Conservation (phyloP, 2,888 invertebrate species). For the Trachelus stipa region DNA sequence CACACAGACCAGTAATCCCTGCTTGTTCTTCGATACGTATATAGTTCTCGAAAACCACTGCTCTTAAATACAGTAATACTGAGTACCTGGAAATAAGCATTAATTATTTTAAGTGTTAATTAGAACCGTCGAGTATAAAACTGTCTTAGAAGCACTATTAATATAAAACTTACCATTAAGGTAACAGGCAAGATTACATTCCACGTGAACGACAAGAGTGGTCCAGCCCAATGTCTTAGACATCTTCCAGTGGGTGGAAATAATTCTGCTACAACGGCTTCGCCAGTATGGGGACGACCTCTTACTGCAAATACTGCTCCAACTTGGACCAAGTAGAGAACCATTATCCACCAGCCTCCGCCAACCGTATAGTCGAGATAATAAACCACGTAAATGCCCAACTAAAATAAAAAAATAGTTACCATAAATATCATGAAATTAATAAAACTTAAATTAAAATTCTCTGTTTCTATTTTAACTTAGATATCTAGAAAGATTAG, state of each 20-base stretch:
- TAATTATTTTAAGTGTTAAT: neutral
- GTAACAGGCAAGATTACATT: conserved; percentile 87
- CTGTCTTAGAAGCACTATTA: neutral
- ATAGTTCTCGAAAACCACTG: conserved; percentile 76
- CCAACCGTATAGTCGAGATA: conserved; percentile 87
- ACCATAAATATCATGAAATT: neutral
- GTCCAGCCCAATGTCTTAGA: conserved; percentile 73
- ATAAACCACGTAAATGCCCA: conserved; percentile 85
- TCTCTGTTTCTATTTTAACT: neutral
- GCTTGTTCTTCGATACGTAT: conserved; percentile 72
- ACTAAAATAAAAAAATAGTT: conserved; percentile 64
- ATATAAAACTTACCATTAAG: conserved; percentile 74
- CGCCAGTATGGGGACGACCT: conserved; percentile 87
- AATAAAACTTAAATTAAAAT: neutral
- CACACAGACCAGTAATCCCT: conserved; percentile 85
- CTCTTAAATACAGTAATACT: conserved; percentile 80
- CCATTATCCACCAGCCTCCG: conserved; percentile 89
- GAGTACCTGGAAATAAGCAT: conserved; percentile 67
- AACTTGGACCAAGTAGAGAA: conserved; percentile 80
- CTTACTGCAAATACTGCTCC: conserved; percentile 88
- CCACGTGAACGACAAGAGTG: conserved; percentile 86
- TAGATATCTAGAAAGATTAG: neutral
- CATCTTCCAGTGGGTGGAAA: conserved; percentile 69
- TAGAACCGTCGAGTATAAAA: neutral
- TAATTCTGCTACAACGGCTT: conserved; percentile 75